Evolutionary conservation across 2,113 vertebrate species (phyloP), one percentile per base, ranked within the genome.

Genomic region (Alligator mississippiensis): DNA sequence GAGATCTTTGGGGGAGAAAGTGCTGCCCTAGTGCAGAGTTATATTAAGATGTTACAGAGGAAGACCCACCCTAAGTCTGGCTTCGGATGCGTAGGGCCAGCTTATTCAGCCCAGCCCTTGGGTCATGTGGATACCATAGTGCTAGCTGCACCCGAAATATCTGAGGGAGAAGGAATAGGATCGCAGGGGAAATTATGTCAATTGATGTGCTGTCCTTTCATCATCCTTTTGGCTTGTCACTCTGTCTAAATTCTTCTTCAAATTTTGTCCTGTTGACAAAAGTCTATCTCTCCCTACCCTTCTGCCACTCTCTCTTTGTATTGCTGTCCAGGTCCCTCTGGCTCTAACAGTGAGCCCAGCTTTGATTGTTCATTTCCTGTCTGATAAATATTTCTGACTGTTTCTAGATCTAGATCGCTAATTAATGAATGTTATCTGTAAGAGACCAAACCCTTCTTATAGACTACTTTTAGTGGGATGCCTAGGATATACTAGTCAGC

Each of bases 401-500:
- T 92, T 90, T 95, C 85, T 92, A 64, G 66, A 77, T 16, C 77
- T 80, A 8, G 70, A 62, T 63, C 63, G 75, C 11, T 7, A 66
- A 57, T 84, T 90, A 84, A n/a, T 60, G 72, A 30, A 91, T 91
- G 77, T 90, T 60, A 72, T 87, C 74, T 83, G 76, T 80, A 82
- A 14, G 76, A 74, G 87, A 87, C 57, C 78, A 13, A 77, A 30
- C 80, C 34, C 77, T 90, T 30, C n/a, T 34, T 19, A 13, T 21
- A 34, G 21, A n/a, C 30, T 30, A 38, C 68, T 70, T 70, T 34
- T 70, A 93, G 95, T 96, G 94, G 93, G 90, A 93, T 95, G 75
- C 92, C 95, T 87, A 74, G 77, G 90, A 95, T 92, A 95, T 89
- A 92, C 92, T 85, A 95, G 75, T 80, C 64, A 89, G 64, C 94